Conservation (phyloP, 2,113 vertebrate genomes). For the Bos javanicus region DNA sequence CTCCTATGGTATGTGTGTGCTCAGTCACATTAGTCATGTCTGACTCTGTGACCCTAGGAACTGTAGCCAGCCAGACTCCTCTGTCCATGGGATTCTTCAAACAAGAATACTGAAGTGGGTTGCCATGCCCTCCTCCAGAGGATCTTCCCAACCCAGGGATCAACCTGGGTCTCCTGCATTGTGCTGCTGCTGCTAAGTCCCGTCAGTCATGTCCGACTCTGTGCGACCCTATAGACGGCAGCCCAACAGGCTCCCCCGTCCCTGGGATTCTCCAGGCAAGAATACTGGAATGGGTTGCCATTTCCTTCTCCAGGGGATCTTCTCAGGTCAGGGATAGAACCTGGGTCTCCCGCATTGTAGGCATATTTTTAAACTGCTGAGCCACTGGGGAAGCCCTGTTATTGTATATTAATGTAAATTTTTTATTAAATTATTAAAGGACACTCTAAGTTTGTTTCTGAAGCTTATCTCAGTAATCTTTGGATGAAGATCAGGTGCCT, state of each 20-base stretch:
- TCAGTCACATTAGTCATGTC: neutral
- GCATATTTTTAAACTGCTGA: neutral
- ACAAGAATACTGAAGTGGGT: neutral
- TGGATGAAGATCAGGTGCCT: neutral
- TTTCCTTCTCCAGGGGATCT: too few relatives aligned
- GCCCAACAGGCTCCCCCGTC: too few relatives aligned
- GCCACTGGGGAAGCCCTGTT: neutral
- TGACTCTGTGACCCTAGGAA: neutral
- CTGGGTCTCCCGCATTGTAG: neutral
- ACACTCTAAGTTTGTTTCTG: neutral
- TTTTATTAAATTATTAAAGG: neutral
- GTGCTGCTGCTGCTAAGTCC: too few relatives aligned
- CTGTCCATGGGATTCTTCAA: neutral
- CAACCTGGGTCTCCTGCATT: neutral
- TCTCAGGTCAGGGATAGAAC: too few relatives aligned
- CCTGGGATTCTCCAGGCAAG: too few relatives aligned
- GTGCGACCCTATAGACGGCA: too few relatives aligned
- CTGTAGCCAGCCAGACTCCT: neutral
- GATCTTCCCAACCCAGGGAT: neutral
- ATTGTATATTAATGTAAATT: neutral
- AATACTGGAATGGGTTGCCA: too few relatives aligned
- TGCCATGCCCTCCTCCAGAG: neutral
- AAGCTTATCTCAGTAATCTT: neutral
- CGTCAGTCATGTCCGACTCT: too few relatives aligned
- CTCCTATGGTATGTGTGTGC: neutral